A percentile compares a stretch with the other conserved stretches of the same genome.
Evolutionary conservation across 2,113 vertebrate species (phyloP).

Genomic region (Salminus brasiliensis): DNA sequence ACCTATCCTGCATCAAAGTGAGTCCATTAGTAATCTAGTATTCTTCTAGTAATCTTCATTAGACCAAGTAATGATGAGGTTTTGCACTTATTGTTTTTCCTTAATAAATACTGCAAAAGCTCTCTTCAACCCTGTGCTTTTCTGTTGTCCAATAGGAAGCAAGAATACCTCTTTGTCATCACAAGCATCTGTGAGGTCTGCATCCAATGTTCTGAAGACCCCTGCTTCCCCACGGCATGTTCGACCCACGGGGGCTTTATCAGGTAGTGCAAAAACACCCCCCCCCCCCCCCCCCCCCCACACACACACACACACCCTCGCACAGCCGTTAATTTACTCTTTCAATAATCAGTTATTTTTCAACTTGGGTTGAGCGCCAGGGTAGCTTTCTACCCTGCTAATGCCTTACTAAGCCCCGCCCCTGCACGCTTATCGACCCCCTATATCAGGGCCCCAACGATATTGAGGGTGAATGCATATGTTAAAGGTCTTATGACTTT

Average conservation of each 20-base stretch:
- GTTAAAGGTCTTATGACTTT: background rate
- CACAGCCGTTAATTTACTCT: no score
- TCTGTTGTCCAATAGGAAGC: conserved; percentile 54
- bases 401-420: no score
- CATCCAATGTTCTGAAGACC: conserved; percentile 50
- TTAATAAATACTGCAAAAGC: background rate
- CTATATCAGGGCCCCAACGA: no score
- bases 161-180: conserved; percentile 52
- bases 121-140: conserved; percentile 31
- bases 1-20: background rate
- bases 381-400: no score
- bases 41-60: background rate
- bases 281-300: no score
- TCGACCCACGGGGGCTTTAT: conserved; percentile 12
- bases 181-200: conserved; percentile 40
- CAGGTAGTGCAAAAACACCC: conserved; percentile 58
- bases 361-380: background rate
- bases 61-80: background rate
- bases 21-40: no score
- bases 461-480: no score
- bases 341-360: background rate
- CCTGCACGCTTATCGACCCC: no score
- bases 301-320: no score
- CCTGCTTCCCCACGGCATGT: conserved; percentile 31
- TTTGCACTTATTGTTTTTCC: no score